These are phyloP conservation scores for Petromus typicus DNA, from an alignment of 2,113 vertebrate species.

Conservation along the genomic window DNA sequence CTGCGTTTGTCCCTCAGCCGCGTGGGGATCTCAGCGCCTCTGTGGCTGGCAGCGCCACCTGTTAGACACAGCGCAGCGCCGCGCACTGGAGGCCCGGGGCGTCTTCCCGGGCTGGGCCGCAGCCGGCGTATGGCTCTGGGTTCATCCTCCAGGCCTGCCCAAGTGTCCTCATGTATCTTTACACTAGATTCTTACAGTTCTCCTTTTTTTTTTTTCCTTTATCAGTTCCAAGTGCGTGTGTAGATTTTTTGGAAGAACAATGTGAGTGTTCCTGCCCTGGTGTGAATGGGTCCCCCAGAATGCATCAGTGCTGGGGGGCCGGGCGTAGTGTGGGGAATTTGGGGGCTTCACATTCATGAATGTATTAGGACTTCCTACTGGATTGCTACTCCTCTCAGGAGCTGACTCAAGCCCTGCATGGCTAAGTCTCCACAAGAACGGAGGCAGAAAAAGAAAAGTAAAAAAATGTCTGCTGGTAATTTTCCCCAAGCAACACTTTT, in stretches of 20 bases:
- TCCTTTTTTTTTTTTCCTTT: not conserved
- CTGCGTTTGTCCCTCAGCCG: too few species aligned
- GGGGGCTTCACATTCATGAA: not conserved
- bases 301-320: not conserved
- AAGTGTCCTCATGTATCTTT: not conserved
- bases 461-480: not conserved
- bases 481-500: conserved; percentile 13
- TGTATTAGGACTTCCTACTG: not conserved
- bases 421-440: conserved; percentile 9
- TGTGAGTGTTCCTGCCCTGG: not conserved
- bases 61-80: not conserved
- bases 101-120: too few species aligned
- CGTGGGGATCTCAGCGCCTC: not conserved
- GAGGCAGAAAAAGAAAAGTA: not conserved
- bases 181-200: not conserved
- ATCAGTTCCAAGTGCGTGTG: not conserved
- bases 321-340: not conserved
- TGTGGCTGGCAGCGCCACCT: not conserved
- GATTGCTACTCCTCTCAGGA: not conserved
- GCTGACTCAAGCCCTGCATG: not conserved
- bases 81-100: not conserved
- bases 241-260: not conserved
- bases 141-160: not conserved
- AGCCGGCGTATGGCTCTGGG: not conserved
- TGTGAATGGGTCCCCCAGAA: not conserved